phyloP scores from a whole-genome alignment of 2,113 vertebrate genomes.

The Penelope pileata region DNA sequence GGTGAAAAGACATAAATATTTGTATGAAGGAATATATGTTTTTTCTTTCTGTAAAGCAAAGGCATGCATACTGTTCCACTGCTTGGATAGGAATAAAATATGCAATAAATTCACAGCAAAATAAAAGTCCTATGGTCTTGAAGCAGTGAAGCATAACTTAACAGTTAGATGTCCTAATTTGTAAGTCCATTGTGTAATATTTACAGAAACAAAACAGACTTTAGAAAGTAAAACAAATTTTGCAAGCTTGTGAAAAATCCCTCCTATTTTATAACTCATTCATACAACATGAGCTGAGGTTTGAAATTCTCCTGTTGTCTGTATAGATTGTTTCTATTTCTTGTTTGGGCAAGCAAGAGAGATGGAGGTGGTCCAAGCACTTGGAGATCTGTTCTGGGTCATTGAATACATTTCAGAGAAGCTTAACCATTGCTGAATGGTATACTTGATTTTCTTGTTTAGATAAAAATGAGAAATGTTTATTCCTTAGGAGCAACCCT shows the following conservation, averaged over 20 bases:
- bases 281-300: neutral
- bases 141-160: neutral
- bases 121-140: neutral
- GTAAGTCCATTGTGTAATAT: neutral
- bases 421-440: neutral
- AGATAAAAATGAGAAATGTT: neutral
- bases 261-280: neutral
- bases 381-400: neutral
- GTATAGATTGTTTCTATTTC: neutral
- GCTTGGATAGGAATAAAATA: neutral
- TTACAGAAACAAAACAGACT: neutral
- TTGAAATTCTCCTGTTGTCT: neutral
- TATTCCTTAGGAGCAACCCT: neutral
- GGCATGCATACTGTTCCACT: neutral
- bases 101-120: neutral
- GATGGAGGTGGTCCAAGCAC: neutral
- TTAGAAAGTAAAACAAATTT: neutral
- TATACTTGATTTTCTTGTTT: neutral
- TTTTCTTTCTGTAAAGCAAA: neutral
- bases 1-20: neutral
- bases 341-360: conserved; percentile 14
- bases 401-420: neutral
- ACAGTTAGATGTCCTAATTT: neutral
- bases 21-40: neutral
- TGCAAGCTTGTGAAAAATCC: neutral